Conservation (phyloP, 2,113 vertebrate genomes). For the Nestor notabilis region DNA sequence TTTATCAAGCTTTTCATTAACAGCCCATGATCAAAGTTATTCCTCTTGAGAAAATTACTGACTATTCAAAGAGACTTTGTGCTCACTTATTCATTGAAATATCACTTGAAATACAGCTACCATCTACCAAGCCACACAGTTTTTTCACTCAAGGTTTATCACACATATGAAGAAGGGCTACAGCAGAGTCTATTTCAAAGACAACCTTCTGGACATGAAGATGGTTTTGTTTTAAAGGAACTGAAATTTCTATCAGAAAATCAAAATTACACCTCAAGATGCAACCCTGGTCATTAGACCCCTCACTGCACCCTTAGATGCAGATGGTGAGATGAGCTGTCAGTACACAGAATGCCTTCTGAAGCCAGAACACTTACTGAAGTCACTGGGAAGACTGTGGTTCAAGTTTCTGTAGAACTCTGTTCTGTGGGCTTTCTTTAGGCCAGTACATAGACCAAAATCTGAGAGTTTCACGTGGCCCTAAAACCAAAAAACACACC, state of each 20-base stretch:
- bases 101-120: background rate
- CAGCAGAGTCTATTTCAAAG: background rate
- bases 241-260: background rate
- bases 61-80: background rate
- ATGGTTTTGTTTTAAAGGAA: background rate
- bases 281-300: background rate
- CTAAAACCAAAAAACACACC: conserved; percentile 60
- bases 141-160: background rate
- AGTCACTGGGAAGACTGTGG: conserved; percentile 95
- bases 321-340: background rate
- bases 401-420: conserved; percentile 98
- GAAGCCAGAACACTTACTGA: conserved; percentile 83
- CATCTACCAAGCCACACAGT: background rate
- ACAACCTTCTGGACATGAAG: background rate
- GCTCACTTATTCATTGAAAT: background rate
- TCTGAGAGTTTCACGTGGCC: conserved; percentile 97
- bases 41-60: background rate
- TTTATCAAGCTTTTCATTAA: background rate
- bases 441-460: conserved; percentile 95
- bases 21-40: background rate
- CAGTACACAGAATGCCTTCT: background rate
- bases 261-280: background rate
- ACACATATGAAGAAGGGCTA: background rate
- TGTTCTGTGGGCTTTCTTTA: conserved; percentile 96
- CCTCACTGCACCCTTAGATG: background rate